phyloP scores from a whole-genome alignment of 2,797 vertebrate genomes.

The Alosa sapidissima region DNA sequence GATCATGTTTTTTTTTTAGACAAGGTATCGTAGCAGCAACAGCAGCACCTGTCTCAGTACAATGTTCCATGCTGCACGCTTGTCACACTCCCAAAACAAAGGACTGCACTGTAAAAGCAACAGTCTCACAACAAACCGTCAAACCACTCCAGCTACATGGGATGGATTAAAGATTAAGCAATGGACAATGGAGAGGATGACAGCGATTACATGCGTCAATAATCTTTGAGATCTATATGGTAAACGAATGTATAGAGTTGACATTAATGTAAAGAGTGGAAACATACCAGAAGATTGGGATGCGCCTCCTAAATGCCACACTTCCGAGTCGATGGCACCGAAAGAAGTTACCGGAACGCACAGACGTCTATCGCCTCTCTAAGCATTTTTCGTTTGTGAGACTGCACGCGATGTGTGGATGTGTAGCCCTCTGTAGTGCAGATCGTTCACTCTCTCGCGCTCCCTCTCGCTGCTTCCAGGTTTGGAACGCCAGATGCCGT shows the following conservation, averaged over 20 bases:
- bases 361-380: background rate
- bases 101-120: background rate
- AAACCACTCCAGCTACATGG: background rate
- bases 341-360: background rate
- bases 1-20: background rate
- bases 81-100: constrained; percentile 5
- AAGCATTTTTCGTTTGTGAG: background rate
- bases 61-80: background rate
- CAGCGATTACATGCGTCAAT: background rate
- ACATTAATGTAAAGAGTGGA: background rate
- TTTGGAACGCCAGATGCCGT: constrained; percentile 29
- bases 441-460: background rate
- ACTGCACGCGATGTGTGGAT: background rate
- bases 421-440: background rate
- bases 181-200: background rate
- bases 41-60: background rate
- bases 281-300: background rate
- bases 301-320: background rate
- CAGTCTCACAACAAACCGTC: background rate
- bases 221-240: background rate
- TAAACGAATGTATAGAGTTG: background rate
- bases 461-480: constrained; percentile 8
- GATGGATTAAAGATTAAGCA: constrained; percentile 18
- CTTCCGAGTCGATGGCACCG: background rate
- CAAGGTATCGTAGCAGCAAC: background rate